Evolutionary conservation across 2,888 invertebrate genomes (phyloP).

Genomic region (Antitype chi): DNA sequence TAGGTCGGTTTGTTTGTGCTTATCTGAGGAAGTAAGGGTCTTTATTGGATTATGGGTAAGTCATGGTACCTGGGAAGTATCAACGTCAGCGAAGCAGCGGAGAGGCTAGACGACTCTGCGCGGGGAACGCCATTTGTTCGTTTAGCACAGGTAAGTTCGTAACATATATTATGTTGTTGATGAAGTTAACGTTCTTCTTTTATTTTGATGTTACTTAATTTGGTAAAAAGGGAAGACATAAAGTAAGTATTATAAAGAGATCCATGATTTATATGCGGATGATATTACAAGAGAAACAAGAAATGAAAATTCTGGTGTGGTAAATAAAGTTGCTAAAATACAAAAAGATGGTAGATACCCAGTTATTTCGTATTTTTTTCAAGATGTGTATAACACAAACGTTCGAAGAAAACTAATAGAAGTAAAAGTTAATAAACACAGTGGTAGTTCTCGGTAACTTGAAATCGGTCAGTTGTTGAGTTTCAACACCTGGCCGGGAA

Average conservation of each 20-base stretch:
- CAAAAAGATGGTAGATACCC: too few species aligned
- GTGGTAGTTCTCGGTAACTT: slow-evolving; percentile 11
- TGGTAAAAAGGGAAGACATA: too few species aligned
- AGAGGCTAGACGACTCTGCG: neutral
- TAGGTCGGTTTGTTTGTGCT: slow-evolving; percentile 54
- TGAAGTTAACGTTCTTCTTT: too few species aligned
- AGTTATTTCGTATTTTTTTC: neutral
- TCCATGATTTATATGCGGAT: too few species aligned
- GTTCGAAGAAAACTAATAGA: neutral
- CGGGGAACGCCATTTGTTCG: neutral
- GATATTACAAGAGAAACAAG: neutral
- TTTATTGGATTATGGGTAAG: slow-evolving; percentile 52
- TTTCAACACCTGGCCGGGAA: slow-evolving; percentile 29
- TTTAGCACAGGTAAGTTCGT: neutral
- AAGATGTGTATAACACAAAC: neutral
- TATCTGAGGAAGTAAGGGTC: slow-evolving; percentile 41
- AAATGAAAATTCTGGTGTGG: neutral
- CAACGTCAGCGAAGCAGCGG: slow-evolving; percentile 36
- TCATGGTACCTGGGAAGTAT: slow-evolving; percentile 44
- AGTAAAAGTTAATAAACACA: slow-evolving; percentile 13
- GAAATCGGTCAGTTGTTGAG: slow-evolving; percentile 33
- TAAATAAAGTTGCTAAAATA: neutral
- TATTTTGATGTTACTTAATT: neutral
- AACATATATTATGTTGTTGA: neutral
- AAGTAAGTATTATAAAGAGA: too few species aligned